A percentile compares a stretch with the other conserved stretches of the same genome.
phyloP scores from a whole-genome alignment of 2,888 invertebrate genomes.

The Torymus aiolomorphi region DNA sequence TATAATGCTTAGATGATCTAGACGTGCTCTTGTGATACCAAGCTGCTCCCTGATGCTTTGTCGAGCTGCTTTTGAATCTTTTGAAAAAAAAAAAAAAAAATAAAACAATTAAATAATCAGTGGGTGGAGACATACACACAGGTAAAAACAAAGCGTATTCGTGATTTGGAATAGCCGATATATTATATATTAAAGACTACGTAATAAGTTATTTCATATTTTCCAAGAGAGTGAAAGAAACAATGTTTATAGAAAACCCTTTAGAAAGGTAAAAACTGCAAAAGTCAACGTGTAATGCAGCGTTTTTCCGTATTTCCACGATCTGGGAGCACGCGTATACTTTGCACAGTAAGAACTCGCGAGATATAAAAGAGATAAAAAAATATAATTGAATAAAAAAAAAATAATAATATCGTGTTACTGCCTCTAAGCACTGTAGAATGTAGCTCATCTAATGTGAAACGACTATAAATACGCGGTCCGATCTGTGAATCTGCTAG shows the following conservation, averaged over 20 bases:
- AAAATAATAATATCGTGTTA: constrained; percentile 67
- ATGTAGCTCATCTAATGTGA: constrained; percentile 65
- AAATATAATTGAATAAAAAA: constrained; percentile 49
- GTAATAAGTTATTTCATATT: constrained; percentile 54
- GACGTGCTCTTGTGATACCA: constrained; percentile 72
- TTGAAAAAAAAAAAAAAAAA: constrained; percentile 11
- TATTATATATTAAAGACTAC: constrained; percentile 34
- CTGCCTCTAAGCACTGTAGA: constrained; percentile 69
- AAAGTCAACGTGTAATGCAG: constrained; percentile 34
- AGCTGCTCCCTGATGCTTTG: constrained; percentile 63
- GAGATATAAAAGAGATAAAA: constrained; percentile 46
- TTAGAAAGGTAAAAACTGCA: constrained; percentile 38
- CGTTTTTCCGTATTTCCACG: constrained; percentile 10
- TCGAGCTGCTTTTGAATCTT: constrained; percentile 56
- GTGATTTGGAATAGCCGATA: constrained; percentile 46
- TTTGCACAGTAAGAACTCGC: constrained; percentile 49
- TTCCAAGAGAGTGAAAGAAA: constrained; percentile 20
- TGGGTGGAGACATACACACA: constrained; percentile 8
- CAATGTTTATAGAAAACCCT: constrained; percentile 43
- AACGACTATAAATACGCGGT: constrained; percentile 58
- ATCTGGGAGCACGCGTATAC: constrained; percentile 49
- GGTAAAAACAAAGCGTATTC: constrained; percentile 48
- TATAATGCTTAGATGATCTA: constrained; percentile 61
- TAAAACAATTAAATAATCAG: background rate
- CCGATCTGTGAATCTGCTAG: constrained; percentile 37